Base-by-base conservation (phyloP, 2,113 vertebrate species). In the Paratilapia polleni region DNA sequence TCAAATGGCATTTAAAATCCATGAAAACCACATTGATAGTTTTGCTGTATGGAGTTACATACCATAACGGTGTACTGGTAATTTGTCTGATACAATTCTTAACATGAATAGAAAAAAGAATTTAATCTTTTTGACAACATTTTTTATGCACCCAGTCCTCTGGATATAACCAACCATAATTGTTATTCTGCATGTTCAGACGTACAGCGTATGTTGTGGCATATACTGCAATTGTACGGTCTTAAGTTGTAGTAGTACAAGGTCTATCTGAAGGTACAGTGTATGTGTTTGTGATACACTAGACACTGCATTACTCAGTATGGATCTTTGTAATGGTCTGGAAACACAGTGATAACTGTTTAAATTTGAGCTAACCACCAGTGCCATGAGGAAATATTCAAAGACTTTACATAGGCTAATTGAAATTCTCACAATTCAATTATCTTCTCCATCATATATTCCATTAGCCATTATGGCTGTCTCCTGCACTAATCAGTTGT, bases 401-500 rank as follows among this genome's bases (percentile, higher is more conserved):
- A 77, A 81, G 56, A 82, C 58, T 43, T 64, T 49, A 22, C 60
- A 70, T 41, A 80, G 47, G 75, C 77, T 89, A 89, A 94, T 92
- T 88, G 78, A 89, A 90, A 80, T 86, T 86, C 22, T 81, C 64
- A 36, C 54, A 81, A 28, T 85, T 81, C 84, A 85, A 83, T 90
- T 38, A 73, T 88, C 81, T 84, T 85, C 92, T 78, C 82, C 77
- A 70, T 91, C 86, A 73, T 86, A 87, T 91, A 88, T 80, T 86
- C 73, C 47, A 66, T 92, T 88, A 88, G 64, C 86, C 81, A 87
- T 85, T 63, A 88, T 56, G 66, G 59, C 75, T 83, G 86, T 78
- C 83, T 82, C 12, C 57, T 66, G 49, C 68, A 77, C 87, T 88
- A 92, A 89, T 93, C 87, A 83, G 83, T 70, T 91, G 82, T 91